Evolutionary conservation across 2,113 vertebrate genomes (phyloP).

Genomic region (Sylvicapra grimmia): DNA sequence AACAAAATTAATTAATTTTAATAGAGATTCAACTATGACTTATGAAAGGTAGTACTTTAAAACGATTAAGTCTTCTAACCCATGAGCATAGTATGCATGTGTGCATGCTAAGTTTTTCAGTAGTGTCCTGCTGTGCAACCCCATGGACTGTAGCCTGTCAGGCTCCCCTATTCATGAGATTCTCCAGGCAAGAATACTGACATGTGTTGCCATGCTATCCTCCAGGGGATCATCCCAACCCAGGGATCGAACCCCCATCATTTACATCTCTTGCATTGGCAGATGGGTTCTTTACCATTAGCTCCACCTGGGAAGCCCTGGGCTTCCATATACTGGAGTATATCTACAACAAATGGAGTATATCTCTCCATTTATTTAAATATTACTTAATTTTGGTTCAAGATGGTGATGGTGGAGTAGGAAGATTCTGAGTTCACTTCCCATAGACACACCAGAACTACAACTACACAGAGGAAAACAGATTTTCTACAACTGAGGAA

Average conservation of each 20-base stretch:
- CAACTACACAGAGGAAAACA: not conserved
- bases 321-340: not conserved
- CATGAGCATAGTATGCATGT: not conserved
- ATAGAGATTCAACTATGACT: not conserved
- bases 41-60: not conserved
- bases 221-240: not conserved
- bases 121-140: not conserved
- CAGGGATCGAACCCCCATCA: not conserved
- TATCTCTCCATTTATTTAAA: not conserved
- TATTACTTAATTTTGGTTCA: not conserved
- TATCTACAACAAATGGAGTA: not conserved
- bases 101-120: not conserved
- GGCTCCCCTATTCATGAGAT: not conserved
- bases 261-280: not conserved
- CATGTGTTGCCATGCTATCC: not conserved
- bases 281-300: not conserved
- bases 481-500: not conserved
- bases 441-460: not conserved
- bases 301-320: not conserved
- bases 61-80: not conserved
- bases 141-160: not conserved
- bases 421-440: not conserved
- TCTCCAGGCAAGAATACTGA: not conserved
- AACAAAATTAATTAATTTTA: not conserved
- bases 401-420: not conserved